Conservation (phyloP, 1,140 invertebrate species). For the Ridgeia piscesae region DNA sequence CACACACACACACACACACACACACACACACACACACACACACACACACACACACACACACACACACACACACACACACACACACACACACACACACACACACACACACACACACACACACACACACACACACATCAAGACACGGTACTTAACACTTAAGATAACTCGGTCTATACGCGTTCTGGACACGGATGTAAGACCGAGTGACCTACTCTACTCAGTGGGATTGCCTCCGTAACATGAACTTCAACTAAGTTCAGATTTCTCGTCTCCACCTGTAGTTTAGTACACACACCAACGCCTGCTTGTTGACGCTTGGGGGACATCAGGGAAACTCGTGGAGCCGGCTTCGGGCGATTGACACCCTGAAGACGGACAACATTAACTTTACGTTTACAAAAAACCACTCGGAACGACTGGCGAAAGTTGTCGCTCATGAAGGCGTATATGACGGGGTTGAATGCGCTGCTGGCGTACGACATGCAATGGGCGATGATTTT, state of each 20-base stretch:
- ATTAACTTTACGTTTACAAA: neutral
- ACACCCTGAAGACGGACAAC: too few species aligned
- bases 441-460: conserved; percentile 38
- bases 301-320: neutral
- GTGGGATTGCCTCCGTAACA: neutral
- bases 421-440: conserved; percentile 28
- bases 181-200: neutral
- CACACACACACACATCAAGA: neutral
- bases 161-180: neutral
- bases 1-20: too few species aligned
- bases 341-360: neutral
- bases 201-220: neutral
- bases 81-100: neutral
- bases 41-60: too few species aligned
- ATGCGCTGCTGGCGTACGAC: conserved; percentile 31
- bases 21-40: too few species aligned
- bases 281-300: neutral
- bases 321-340: neutral
- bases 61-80: too few species aligned
- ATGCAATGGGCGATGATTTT: neutral
- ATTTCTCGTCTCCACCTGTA: neutral
- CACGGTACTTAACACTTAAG: neutral
- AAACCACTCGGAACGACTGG: neutral
- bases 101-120: neutral
- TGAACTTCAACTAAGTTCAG: neutral